Conservation (phyloP, 2,797 vertebrate species). For the Alca torda region DNA sequence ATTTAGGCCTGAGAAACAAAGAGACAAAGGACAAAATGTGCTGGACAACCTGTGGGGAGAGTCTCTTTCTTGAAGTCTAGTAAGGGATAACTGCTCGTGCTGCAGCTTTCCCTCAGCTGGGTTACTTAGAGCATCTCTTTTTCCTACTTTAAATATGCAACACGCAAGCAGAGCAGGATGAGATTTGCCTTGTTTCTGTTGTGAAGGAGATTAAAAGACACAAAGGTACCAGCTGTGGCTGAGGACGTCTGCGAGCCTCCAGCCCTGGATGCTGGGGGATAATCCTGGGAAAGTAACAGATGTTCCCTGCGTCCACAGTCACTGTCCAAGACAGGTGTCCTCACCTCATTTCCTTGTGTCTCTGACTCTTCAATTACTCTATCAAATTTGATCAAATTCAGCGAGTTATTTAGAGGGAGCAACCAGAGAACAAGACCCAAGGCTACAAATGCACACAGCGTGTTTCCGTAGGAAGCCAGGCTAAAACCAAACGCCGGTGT, state of each 20-base stretch:
- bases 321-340: neutral
- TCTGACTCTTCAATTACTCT: neutral
- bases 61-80: neutral
- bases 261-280: neutral
- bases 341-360: neutral
- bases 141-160: neutral
- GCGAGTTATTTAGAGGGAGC: neutral
- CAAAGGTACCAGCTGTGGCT: neutral
- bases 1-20: neutral
- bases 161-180: rapidly evolving
- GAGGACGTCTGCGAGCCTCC: rapidly evolving
- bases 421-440: neutral
- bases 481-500: neutral
- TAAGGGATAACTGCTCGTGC: neutral
- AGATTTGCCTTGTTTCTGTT: neutral
- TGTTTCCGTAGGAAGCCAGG: neutral
- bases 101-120: neutral
- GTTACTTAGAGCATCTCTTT: neutral
- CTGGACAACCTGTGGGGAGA: neutral
- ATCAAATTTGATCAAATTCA: neutral
- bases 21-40: neutral
- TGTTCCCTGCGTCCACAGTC: neutral
- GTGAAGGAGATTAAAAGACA: neutral
- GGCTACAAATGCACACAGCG: neutral
- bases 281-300: neutral